These are phyloP conservation scores for Fundulus diaphanus DNA, from an alignment of 2,797 vertebrate species.

Conservation along the genomic window DNA sequence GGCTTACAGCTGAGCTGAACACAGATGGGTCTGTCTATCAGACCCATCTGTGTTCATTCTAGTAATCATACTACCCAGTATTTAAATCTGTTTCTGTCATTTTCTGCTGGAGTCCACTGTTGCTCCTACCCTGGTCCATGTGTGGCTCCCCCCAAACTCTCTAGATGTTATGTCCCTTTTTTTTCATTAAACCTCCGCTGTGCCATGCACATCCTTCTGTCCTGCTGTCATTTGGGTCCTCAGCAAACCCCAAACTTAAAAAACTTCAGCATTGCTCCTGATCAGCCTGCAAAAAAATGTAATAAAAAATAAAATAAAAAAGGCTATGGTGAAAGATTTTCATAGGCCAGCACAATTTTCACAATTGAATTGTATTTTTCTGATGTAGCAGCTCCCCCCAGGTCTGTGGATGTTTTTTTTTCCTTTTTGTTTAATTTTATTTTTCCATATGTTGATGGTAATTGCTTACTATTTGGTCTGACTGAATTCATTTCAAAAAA, in stretches of 20 bases:
- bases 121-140: not conserved
- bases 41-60: not conserved
- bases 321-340: too few relatives aligned
- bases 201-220: not conserved
- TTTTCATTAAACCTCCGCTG: not conserved
- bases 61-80: not conserved
- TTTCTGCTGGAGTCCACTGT: not conserved
- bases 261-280: not conserved
- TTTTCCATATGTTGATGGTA: not conserved
- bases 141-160: not conserved
- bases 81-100: not conserved
- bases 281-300: not conserved
- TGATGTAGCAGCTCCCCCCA: not conserved
- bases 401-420: too few relatives aligned
- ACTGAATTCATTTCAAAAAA: too few relatives aligned
- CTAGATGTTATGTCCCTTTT: not conserved
- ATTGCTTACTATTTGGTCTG: too few relatives aligned
- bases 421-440: too few relatives aligned
- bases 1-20: not conserved
- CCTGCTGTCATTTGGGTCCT: not conserved
- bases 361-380: not conserved
- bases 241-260: not conserved
- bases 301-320: too few relatives aligned
- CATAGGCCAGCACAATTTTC: not conserved
- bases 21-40: not conserved